Evolutionary conservation across 2,113 vertebrate genomes (phyloP).

Genomic region (Calonectris borealis): DNA sequence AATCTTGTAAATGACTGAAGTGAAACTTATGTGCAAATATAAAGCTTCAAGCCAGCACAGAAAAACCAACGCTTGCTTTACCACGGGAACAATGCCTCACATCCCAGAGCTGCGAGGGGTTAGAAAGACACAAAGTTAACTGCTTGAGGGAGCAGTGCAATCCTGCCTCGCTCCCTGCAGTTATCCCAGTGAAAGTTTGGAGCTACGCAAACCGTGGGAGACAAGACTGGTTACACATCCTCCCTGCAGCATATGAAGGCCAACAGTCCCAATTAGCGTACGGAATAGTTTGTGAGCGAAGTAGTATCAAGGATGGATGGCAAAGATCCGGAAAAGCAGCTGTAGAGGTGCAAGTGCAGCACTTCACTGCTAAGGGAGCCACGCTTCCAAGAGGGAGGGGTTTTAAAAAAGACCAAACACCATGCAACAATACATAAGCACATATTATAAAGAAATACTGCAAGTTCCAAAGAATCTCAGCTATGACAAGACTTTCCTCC

Average conservation of each 20-base stretch:
- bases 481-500: neutral
- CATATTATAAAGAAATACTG: neutral
- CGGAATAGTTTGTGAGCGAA: neutral
- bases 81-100: neutral
- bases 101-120: neutral
- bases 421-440: neutral
- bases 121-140: neutral
- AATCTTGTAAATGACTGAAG: neutral
- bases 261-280: neutral
- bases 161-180: neutral
- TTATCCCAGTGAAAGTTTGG: neutral
- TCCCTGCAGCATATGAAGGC: neutral
- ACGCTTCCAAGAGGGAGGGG: neutral
- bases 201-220: rapidly evolving
- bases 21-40: neutral
- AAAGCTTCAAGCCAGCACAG: neutral
- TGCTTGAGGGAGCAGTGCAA: neutral
- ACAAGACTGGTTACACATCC: neutral
- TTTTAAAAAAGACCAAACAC: neutral
- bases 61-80: neutral
- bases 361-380: neutral
- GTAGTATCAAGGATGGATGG: neutral
- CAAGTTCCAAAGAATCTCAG: neutral
- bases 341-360: neutral
- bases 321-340: neutral